phyloP scores from a whole-genome alignment of 2,888 invertebrate species.

The Synanthedon tipuliformis region DNA sequence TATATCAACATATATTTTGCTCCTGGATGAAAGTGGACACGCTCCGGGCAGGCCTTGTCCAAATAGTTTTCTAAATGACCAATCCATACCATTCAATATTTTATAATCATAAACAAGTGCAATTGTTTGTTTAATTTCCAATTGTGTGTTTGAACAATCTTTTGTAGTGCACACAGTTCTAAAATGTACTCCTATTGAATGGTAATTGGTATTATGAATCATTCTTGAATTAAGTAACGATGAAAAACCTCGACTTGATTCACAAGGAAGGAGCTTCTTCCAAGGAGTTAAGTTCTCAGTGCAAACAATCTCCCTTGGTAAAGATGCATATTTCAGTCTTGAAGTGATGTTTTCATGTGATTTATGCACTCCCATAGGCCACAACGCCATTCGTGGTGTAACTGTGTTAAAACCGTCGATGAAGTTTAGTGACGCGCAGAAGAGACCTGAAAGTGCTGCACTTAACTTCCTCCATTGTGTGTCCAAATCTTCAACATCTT shows the following conservation, averaged over 20 bases:
- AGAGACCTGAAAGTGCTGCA: constrained; percentile 91
- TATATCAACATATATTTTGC: constrained; percentile 85
- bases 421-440: constrained; percentile 97
- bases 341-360: constrained; percentile 61
- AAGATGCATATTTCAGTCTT: constrained; percentile 83
- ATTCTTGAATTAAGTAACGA: constrained; percentile 89
- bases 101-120: constrained; percentile 88
- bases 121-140: constrained; percentile 88
- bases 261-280: constrained; percentile 96
- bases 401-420: constrained; percentile 88
- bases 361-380: constrained; percentile 76
- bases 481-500: constrained; percentile 77
- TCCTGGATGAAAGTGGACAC: constrained; percentile 84
- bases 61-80: constrained; percentile 89
- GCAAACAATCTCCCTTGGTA: constrained; percentile 96
- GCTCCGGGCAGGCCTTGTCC: constrained; percentile 84
- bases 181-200: constrained; percentile 89
- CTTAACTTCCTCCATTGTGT: constrained; percentile 89
- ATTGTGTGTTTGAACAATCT: constrained; percentile 70
- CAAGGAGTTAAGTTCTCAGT: constrained; percentile 99
- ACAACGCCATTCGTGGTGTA: constrained; percentile 84
- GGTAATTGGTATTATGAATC: constrained; percentile 93
- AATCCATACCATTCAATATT: constrained; percentile 77
- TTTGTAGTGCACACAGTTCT: constrained; percentile 79
- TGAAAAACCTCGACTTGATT: constrained; percentile 87